phyloP scores from a whole-genome alignment of 2,113 vertebrate species.

The Pogona vitticeps region DNA sequence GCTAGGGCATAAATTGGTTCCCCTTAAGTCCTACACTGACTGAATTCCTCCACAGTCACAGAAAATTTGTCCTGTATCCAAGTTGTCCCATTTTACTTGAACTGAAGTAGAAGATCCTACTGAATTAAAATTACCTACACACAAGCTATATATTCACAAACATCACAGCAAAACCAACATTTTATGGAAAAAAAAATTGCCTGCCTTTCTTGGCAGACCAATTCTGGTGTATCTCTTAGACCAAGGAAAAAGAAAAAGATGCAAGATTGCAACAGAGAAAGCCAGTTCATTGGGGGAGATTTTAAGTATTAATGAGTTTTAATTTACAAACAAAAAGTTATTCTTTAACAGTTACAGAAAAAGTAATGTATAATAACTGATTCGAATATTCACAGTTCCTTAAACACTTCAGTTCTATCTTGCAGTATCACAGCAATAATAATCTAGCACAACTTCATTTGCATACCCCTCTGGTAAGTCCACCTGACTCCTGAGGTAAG shows the following conservation, averaged over 20 bases:
- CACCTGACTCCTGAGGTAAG: no score
- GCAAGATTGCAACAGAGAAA: background rate
- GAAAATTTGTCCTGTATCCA: no score
- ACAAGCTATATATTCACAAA: background rate
- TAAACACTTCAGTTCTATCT: background rate
- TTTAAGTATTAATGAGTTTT: background rate
- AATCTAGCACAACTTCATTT: background rate
- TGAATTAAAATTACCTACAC: background rate
- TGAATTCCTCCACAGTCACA: no score
- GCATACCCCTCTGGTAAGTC: background rate
- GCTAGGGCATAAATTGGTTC: no score
- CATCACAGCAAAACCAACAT: background rate
- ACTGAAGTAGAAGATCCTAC: background rate
- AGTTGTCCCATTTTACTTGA: no score
- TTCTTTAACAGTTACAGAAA: background rate
- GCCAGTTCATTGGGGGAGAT: background rate
- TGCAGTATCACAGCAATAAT: background rate
- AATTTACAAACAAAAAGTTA: background rate
- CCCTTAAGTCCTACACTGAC: no score
- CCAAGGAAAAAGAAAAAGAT: background rate
- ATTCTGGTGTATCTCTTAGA: background rate
- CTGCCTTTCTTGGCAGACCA: background rate
- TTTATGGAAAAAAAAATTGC: background rate
- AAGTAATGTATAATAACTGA: background rate
- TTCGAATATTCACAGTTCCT: background rate